These are phyloP conservation scores for Bergia puertoricense DNA, from an alignment of 92 coral and sea anemone genomes.

Conservation along the genomic window DNA sequence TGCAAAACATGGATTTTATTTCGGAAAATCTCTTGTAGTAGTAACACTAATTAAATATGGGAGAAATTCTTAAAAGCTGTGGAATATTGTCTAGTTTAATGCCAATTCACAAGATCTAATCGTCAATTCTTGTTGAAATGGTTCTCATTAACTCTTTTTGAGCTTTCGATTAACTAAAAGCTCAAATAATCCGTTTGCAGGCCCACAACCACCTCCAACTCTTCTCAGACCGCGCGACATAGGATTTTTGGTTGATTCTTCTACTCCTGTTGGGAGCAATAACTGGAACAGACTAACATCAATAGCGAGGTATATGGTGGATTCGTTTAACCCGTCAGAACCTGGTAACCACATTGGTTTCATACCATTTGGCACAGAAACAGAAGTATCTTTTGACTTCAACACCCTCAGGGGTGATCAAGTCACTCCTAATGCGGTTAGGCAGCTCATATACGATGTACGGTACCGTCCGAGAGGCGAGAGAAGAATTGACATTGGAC, in stretches of 20 bases:
- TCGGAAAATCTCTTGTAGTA: no score
- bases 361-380: conserved; percentile 48
- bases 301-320: conserved; percentile 47
- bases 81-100: no score
- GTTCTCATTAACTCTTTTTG: not conserved
- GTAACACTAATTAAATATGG: no score
- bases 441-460: conserved; percentile 41
- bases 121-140: not conserved
- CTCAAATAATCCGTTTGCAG: not conserved
- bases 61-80: no score
- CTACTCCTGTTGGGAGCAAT: not conserved
- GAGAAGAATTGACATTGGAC: conserved; percentile 64
- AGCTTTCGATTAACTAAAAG: not conserved
- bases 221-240: not conserved
- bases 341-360: conserved; percentile 62
- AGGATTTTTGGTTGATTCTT: not conserved
- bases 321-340: conserved; percentile 61
- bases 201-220: not conserved
- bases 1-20: no score
- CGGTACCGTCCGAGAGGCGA: conserved; percentile 58
- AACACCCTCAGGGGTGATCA: conserved; percentile 44
- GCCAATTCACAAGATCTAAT: no score
- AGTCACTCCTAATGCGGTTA: conserved; percentile 43
- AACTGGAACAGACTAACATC: conserved; percentile 62
- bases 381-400: conserved; percentile 52